Evolutionary conservation across 2,888 invertebrate species (phyloP), one percentile per base, ranked within the genome.

Genomic region (Cosmopolites sordidus): DNA sequence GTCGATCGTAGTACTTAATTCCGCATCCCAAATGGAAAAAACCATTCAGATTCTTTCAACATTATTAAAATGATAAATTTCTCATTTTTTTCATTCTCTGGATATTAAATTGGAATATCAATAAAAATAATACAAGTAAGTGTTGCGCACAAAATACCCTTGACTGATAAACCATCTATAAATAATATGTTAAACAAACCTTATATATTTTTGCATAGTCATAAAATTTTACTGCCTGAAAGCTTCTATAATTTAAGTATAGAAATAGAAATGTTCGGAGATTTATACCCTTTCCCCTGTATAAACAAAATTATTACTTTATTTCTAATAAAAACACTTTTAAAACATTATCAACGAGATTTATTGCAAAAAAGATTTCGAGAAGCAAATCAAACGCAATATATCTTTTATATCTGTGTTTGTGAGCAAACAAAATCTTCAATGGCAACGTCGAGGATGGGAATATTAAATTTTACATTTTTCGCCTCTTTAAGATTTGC

Each of bases 391-490:
- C 54, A 50, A 50, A 49, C 45, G 42, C 49, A 43, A 54, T 54
- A 54, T 50, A 49, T 49, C 47, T 45, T 53, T 51, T 53, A 42
- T 18, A 11, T 16, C 8, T 40, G 16, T 15, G 15, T 48, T 22
- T 40, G 40, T 40, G 16, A 8, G 14, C 5, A 40, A 11, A 40
- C 15, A 40, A 27, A 27, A 27, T 27, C 27, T 27, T 27, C 9
- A 27, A 27, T 9, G 27, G n/a, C n/a, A n/a, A 27, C 27, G 6
- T 9, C 6, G 27, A 27, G 27, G 27, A 9, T 27, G 5, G 27
- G 9, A 55, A 55, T 55, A 55, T 55, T 55, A 55, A 50, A 56
- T 56, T 56, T 56, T 56, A 50, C 56, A 50, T 56, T 53, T 51
- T 56, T 52, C 53, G 45, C 49, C 47, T 45, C 48, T 51, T 52